phyloP scores from a whole-genome alignment of 1,140 invertebrate genomes.

The Bursaphelenchus mucronatus region DNA sequence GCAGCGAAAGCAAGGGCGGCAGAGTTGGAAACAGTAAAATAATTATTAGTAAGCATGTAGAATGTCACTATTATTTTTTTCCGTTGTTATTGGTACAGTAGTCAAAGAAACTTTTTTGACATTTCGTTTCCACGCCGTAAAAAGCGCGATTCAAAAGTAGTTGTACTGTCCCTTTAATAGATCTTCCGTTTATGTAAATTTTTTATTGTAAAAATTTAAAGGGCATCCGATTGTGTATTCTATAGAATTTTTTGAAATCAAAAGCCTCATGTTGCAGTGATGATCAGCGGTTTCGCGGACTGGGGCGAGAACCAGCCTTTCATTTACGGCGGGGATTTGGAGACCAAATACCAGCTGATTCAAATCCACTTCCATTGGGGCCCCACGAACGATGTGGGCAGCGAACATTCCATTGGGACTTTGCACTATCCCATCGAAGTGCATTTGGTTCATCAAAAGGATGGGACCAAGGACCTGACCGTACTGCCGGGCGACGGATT shows the following conservation, averaged over 20 bases:
- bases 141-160: too few species aligned
- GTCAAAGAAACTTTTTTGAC: too few species aligned
- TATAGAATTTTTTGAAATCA: conserved; percentile 26
- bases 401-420: conserved; percentile 79
- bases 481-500: conserved; percentile 47
- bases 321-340: conserved; percentile 69
- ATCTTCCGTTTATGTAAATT: conserved; percentile 27
- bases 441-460: conserved; percentile 58
- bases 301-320: conserved; percentile 54
- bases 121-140: too few species aligned
- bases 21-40: too few species aligned
- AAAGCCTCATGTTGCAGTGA: conserved; percentile 39
- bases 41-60: too few species aligned
- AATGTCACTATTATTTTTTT: too few species aligned
- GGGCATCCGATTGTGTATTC: conserved; percentile 10
- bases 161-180: too few species aligned
- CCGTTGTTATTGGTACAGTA: too few species aligned
- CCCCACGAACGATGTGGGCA: conserved; percentile 73
- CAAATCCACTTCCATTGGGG: conserved; percentile 85
- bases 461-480: conserved; percentile 38
- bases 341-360: conserved; percentile 71
- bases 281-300: conserved; percentile 50
- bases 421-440: conserved; percentile 62
- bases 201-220: conserved; percentile 18
- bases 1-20: too few species aligned